Evolutionary conservation across 2,888 invertebrate genomes (phyloP), one percentile per base, ranked within the genome.

Genomic region (Athalia circularis): DNA sequence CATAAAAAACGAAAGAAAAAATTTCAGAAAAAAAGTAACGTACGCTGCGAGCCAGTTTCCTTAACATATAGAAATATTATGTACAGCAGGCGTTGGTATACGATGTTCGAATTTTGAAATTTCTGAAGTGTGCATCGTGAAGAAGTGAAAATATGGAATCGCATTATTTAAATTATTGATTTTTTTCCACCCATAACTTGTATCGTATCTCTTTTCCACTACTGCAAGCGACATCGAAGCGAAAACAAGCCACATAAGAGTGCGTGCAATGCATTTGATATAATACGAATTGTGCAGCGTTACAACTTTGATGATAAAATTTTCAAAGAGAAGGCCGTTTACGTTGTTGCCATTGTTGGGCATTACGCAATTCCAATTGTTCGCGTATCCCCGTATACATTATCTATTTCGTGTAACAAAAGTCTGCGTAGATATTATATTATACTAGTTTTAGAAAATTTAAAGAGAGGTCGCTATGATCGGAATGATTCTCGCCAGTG

Each of bases 61-160:
- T 29, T 29, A 29, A 29, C 29, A 29, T 29, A 29, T 29, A 29
- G 29, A 29, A 29, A 29, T 29, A 29, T 29, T 29, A 29, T 29
- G 29, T 29, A 52, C 45, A 52, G 9, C 43, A 15, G 68, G 29
- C 29, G 67, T 11, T 11, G 45, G 43, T 9, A 45, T 11, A 45
- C 64, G 50, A 13, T 15, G 1, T 67, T 48, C 9, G 48, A 48
- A 67, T 13, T 67, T 67, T 15, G 13, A 65, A 65, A n/a, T 65
- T 65, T 47, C 11, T 11, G 3, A 65, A 9, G 13, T 13, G n/a
- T 15, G 43, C 7, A 67, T 50, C 48, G 67, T 15, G 13, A 52
- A 45, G 54, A 57, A 70, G 70, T 70, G 70, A 70, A 70, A 70
- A 54, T 43, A 54, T n/a, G 54, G n/a, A 54, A 57, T 70, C 54